These are phyloP conservation scores for Phoeniculus purpureus DNA, from an alignment of 2,797 vertebrate genomes.

Conservation along the genomic window DNA sequence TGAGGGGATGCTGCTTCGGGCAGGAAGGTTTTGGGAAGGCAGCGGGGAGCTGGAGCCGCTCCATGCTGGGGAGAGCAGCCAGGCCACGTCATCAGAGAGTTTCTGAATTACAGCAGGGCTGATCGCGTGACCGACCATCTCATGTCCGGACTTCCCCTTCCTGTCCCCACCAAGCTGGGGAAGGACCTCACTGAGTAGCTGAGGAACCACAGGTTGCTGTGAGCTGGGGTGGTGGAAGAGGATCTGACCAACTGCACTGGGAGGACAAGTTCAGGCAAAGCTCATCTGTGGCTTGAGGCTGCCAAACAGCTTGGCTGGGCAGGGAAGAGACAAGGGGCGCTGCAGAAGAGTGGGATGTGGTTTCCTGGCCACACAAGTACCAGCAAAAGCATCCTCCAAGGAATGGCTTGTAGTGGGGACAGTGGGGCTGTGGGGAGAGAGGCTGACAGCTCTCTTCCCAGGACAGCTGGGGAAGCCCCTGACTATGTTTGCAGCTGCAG, in stretches of 20 bases:
- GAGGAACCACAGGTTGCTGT: accelerated
- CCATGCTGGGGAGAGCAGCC: accelerated
- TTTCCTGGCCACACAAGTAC: accelerated
- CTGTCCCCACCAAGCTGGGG: accelerated
- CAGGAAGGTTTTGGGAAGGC: background rate
- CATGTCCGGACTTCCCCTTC: background rate
- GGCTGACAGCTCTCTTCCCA: too few species aligned
- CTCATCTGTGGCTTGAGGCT: background rate
- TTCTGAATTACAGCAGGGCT: background rate
- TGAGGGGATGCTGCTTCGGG: accelerated
- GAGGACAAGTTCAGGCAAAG: background rate
- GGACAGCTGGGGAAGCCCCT: background rate
- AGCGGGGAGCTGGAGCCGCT: background rate
- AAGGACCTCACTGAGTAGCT: background rate
- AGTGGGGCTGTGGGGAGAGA: background rate
- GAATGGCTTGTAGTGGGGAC: background rate
- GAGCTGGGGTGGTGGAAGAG: background rate
- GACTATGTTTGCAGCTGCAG: background rate
- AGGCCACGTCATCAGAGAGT: slow-evolving; percentile 19
- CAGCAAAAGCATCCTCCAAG: background rate
- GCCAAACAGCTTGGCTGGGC: background rate
- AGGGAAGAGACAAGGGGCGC: background rate
- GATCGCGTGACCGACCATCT: background rate
- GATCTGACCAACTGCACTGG: background rate
- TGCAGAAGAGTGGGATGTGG: background rate